A percentile compares a stretch with the other conserved stretches of the same genome.
These are phyloP conservation scores for Chaetops frenatus DNA, from an alignment of 2,113 vertebrate species.

Conservation along the genomic window DNA sequence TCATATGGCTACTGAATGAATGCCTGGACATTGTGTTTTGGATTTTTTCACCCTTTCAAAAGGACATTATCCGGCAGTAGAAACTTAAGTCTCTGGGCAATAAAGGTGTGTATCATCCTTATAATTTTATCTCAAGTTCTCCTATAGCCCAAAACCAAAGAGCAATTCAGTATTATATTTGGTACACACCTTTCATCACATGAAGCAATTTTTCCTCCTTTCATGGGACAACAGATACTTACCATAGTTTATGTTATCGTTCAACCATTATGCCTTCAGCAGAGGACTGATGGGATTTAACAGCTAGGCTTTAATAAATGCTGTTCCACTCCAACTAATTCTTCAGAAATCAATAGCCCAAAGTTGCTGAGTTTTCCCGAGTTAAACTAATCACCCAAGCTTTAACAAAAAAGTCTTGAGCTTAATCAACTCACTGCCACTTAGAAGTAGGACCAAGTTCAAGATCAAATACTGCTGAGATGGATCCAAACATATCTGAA, in stretches of 20 bases:
- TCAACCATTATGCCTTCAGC: background rate
- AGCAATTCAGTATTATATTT: background rate
- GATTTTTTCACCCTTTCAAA: background rate
- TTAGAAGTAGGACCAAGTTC: background rate
- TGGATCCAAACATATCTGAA: background rate
- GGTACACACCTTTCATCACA: background rate
- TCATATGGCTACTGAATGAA: background rate
- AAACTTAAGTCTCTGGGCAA: background rate
- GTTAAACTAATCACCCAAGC: background rate
- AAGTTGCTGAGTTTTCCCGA: background rate
- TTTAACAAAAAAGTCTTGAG: background rate
- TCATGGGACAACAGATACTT: background rate
- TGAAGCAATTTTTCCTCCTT: background rate
- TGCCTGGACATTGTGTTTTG: background rate
- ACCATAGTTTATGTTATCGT: background rate
- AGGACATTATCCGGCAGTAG: background rate
- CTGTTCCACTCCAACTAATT: background rate
- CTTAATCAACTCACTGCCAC: background rate
- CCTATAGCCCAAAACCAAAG: background rate
- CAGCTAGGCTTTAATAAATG: background rate
- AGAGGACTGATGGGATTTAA: background rate
- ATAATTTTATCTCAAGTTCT: background rate
- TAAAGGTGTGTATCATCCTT: background rate
- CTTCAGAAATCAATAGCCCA: background rate
- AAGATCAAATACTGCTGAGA: background rate